phyloP scores from a whole-genome alignment of 2,888 invertebrate species.

The Pollenia labialis region DNA sequence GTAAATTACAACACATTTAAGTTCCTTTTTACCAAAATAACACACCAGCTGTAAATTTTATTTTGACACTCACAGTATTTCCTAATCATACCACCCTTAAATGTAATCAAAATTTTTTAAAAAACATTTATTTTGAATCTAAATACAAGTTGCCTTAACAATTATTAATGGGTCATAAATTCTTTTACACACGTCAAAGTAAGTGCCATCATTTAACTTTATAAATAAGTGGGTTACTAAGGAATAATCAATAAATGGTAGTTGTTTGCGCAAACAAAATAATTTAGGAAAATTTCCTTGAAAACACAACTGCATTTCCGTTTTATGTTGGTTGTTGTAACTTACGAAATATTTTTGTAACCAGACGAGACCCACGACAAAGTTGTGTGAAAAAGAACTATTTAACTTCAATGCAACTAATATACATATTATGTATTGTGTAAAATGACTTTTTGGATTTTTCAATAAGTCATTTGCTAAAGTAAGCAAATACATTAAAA shows the following conservation, averaged over 20 bases:
- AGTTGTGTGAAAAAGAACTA: constrained; percentile 39
- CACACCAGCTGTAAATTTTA: too few relatives aligned
- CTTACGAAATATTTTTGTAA: constrained; percentile 42
- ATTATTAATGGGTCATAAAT: not conserved
- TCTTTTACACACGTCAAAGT: not conserved
- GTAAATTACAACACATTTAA: too few relatives aligned
- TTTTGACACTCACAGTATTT: too few relatives aligned
- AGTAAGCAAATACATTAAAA: too few relatives aligned
- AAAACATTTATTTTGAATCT: not conserved
- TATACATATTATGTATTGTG: not conserved
- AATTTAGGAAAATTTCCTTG: not conserved
- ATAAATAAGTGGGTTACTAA: constrained; percentile 30
- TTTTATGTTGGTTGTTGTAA: constrained; percentile 9
- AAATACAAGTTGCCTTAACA: not conserved
- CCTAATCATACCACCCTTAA: not conserved
- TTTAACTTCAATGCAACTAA: constrained; percentile 31
- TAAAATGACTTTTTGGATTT: too few relatives aligned
- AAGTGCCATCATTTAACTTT: constrained; percentile 6
- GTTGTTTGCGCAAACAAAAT: not conserved
- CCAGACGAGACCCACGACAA: constrained; percentile 14
- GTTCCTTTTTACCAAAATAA: too few relatives aligned
- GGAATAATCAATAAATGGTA: constrained; percentile 35
- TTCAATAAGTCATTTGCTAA: too few relatives aligned
- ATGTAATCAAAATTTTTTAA: not conserved
- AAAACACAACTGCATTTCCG: constrained; percentile 61